Percentiles rank a stretch among this genome's conserved stretches.
Evolutionary conservation across 2,797 vertebrate species (phyloP).

Genomic region (Brachyrhaphis roseni): DNA sequence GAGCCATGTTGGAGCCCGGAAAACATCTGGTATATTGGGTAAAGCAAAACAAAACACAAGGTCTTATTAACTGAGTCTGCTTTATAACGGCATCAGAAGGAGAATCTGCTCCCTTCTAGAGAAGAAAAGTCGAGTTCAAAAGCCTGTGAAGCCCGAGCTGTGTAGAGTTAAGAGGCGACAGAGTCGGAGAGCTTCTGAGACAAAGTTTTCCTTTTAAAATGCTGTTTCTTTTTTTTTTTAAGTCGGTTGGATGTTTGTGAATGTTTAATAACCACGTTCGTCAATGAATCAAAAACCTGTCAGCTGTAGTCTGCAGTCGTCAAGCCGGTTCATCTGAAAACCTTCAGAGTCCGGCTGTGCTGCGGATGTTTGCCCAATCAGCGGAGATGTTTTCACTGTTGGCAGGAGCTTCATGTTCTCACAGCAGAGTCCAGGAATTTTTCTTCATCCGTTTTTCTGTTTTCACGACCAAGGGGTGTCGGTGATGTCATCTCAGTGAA

Average conservation of each 20-base stretch:
- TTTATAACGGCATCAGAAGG: constrained; percentile 53
- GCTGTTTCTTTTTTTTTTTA: no score
- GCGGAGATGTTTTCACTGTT: constrained; percentile 52
- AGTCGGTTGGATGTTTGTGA: constrained; percentile 28
- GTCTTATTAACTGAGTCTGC: constrained; percentile 56
- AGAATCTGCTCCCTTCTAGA: constrained; percentile 44
- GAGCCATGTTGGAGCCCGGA: constrained; percentile 46
- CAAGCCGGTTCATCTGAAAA: not conserved
- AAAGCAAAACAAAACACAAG: constrained; percentile 48
- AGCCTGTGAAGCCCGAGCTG: constrained; percentile 36
- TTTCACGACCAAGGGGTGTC: constrained; percentile 52
- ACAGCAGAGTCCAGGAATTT: constrained; percentile 70
- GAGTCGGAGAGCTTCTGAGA: constrained; percentile 10
- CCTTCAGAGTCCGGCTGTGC: constrained; percentile 21
- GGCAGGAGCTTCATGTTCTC: constrained; percentile 67
- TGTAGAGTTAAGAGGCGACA: constrained; percentile 11
- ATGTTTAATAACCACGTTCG: not conserved
- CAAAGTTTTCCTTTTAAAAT: constrained; percentile 26
- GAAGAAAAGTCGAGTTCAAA: constrained; percentile 27
- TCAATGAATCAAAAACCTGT: constrained; percentile 6
- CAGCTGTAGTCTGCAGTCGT: constrained; percentile 5
- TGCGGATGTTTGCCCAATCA: constrained; percentile 31
- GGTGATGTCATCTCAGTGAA: constrained; percentile 65
- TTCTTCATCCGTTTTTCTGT: constrained; percentile 58
- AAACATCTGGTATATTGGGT: constrained; percentile 40